phyloP scores from a whole-genome alignment of 2,113 vertebrate species.

The Oenanthe oenanthe region DNA sequence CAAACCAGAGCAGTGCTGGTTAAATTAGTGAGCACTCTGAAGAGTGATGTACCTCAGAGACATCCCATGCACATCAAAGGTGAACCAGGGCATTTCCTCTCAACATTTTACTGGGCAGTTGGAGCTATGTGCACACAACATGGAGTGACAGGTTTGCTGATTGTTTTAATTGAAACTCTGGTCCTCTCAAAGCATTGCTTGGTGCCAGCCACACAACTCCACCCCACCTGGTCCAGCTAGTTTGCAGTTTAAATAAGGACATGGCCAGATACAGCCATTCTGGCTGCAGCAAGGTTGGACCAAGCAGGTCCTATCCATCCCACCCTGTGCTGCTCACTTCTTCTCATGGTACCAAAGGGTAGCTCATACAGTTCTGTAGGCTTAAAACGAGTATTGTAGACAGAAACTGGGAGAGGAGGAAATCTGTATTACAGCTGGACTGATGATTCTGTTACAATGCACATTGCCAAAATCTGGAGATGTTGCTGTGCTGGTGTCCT shows the following conservation, averaged over 20 bases:
- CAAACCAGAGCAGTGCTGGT: neutral
- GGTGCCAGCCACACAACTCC: neutral
- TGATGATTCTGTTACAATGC: neutral
- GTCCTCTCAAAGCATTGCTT: neutral
- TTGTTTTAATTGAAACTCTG: neutral
- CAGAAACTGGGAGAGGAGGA: neutral
- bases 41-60: neutral
- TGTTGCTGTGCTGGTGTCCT: neutral
- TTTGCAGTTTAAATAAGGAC: neutral
- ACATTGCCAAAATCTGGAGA: neutral
- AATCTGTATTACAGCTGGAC: neutral
- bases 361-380: neutral
- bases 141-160: neutral
- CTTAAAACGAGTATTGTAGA: neutral
- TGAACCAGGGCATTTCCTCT: neutral
- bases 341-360: neutral
- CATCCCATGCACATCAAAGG: neutral
- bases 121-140: neutral
- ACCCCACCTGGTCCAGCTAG: neutral
- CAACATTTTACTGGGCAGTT: accelerated
- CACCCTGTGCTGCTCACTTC: neutral
- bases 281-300: neutral
- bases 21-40: accelerated
- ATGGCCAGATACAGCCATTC: neutral
- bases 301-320: neutral